A percentile compares a stretch with the other conserved stretches of the same genome.
phyloP scores from a whole-genome alignment of 2,797 vertebrate genomes.

The Loriculus beryllinus region DNA sequence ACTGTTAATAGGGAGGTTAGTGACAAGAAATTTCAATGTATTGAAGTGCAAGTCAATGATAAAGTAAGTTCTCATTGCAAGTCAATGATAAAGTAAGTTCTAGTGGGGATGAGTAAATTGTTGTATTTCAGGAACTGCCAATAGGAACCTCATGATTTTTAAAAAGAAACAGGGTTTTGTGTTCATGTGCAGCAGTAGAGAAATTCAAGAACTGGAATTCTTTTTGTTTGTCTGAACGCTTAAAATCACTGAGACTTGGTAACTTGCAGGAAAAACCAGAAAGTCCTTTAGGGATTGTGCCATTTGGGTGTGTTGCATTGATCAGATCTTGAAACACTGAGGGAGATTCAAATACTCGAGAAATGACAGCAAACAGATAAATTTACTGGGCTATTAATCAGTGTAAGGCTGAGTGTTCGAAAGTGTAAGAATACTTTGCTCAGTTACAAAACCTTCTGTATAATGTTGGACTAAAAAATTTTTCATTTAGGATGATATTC shows the following conservation, averaged over 20 bases:
- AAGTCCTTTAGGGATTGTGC: neutral
- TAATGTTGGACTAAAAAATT: neutral
- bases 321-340: neutral
- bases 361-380: fast-evolving
- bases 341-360: neutral
- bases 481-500: neutral
- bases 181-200: neutral
- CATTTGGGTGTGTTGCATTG: neutral
- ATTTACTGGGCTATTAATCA: neutral
- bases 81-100: neutral
- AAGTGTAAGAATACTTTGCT: neutral
- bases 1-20: neutral
- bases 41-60: neutral
- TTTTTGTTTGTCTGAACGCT: neutral
- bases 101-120: neutral
- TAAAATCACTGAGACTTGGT: neutral
- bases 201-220: neutral
- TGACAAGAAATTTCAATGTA: neutral
- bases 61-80: neutral
- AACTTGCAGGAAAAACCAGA: neutral
- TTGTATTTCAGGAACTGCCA: neutral
- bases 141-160: neutral
- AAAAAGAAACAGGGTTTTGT: neutral
- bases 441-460: neutral
- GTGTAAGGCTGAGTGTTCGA: neutral